Percentiles rank a stretch among this genome's conserved stretches.
Evolutionary conservation across 2,797 vertebrate species (phyloP).

Genomic region (Sus cebifrons): DNA sequence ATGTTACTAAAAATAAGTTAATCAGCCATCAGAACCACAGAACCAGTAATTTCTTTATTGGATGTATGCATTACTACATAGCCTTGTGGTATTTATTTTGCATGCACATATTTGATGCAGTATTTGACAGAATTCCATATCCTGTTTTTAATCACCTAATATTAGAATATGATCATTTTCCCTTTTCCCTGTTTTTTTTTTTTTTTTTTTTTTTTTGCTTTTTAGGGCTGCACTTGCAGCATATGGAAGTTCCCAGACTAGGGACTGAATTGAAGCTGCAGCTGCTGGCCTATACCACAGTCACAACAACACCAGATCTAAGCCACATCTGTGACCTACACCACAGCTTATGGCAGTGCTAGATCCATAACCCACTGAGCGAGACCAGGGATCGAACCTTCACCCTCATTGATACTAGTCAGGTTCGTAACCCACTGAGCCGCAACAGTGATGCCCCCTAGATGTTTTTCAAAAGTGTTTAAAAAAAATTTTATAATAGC

Average conservation of each 20-base stretch:
- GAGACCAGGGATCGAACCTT: too few relatives aligned
- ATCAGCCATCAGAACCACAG: slow-evolving; percentile 1
- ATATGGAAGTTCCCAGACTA: too few relatives aligned
- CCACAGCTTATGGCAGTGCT: too few relatives aligned
- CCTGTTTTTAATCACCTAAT: slow-evolving; percentile 15
- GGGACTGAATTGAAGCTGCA: too few relatives aligned
- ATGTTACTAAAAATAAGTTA: slow-evolving; percentile 7
- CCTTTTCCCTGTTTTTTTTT: background rate
- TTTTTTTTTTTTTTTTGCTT: too few relatives aligned
- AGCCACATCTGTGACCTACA: too few relatives aligned
- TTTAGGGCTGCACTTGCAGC: too few relatives aligned
- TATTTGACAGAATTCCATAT: slow-evolving; percentile 13
- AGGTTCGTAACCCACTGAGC: too few relatives aligned
- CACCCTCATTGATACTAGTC: too few relatives aligned
- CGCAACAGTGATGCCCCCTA: background rate
- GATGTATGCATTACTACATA: background rate
- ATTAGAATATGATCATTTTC: slow-evolving; percentile 6
- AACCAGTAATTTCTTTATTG: background rate
- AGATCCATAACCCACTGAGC: too few relatives aligned
- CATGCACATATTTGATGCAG: background rate
- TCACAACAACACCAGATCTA: too few relatives aligned
- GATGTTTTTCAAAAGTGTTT: slow-evolving; percentile 4
- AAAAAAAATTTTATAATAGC: background rate
- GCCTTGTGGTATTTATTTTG: background rate
- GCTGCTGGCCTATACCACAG: too few relatives aligned